Percentiles rank a stretch among this genome's conserved stretches.
Conservation (phyloP, 2,888 invertebrate genomes). For the Silvanus unidentatus region DNA sequence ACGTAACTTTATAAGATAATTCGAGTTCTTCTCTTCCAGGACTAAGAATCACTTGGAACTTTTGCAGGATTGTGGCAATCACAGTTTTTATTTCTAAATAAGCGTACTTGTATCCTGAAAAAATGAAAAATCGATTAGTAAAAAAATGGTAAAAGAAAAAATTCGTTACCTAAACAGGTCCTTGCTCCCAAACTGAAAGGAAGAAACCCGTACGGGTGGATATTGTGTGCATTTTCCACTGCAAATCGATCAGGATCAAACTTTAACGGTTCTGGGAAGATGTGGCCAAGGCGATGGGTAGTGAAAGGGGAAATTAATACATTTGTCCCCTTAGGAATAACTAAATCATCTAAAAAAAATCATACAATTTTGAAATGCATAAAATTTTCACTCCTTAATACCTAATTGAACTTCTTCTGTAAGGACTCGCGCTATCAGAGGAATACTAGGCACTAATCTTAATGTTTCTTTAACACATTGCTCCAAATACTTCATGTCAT, state of each 20-base stretch:
- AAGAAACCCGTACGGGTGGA: constrained; percentile 54
- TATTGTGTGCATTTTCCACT: constrained; percentile 47
- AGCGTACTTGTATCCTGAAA: constrained; percentile 53
- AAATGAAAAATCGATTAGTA: not conserved
- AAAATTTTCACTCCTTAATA: constrained; percentile 29
- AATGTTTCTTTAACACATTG: constrained; percentile 65
- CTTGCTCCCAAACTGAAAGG: constrained; percentile 58
- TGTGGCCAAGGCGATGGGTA: constrained; percentile 52
- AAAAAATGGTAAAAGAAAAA: not conserved
- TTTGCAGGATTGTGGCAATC: constrained; percentile 49
- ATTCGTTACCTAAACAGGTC: constrained; percentile 48
- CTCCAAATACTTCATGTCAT: constrained; percentile 61
- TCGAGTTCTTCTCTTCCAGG: constrained; percentile 48
- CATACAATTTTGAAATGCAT: constrained; percentile 5
- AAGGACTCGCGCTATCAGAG: constrained; percentile 56
- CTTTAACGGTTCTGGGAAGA: constrained; percentile 52
- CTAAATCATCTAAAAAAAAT: constrained; percentile 42
- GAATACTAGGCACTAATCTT: constrained; percentile 62
- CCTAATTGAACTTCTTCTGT: constrained; percentile 54
- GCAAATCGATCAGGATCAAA: constrained; percentile 55
- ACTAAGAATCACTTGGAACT: constrained; percentile 48
- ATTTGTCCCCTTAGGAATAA: constrained; percentile 52
- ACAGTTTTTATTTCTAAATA: constrained; percentile 56
- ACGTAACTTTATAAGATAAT: constrained; percentile 51
- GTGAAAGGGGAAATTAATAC: constrained; percentile 52